Evolutionary conservation across 2,113 vertebrate species (phyloP).

Genomic region (Pantherophis guttatus): DNA sequence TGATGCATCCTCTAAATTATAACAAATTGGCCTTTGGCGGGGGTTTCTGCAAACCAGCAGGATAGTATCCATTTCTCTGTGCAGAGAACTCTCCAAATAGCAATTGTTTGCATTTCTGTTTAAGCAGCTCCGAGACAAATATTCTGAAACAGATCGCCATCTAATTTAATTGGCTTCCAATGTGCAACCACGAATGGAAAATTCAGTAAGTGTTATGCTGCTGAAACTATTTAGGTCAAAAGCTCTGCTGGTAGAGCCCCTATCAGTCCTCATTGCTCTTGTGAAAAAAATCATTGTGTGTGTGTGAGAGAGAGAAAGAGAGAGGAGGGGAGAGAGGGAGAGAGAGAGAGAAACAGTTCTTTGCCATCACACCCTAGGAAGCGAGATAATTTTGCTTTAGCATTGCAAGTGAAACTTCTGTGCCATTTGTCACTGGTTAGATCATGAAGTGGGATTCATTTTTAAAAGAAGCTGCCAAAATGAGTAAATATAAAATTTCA

Average conservation of each 20-base stretch:
- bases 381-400: conserved; percentile 37
- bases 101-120: conserved; percentile 66
- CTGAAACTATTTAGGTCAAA: conserved; percentile 62
- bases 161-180: conserved; percentile 75
- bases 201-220: conserved; percentile 55
- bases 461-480: conserved; percentile 41
- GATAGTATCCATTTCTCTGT: conserved; percentile 52
- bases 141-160: conserved; percentile 70
- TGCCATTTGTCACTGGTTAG: conserved; percentile 51
- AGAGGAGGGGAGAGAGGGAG: no score
- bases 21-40: conserved; percentile 39
- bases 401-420: conserved; percentile 46
- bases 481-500: conserved; percentile 39
- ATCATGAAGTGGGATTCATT: conserved; percentile 50
- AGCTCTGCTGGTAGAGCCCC: conserved; percentile 30
- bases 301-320: not conserved
- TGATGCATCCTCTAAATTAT: conserved; percentile 35
- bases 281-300: conserved; percentile 18
- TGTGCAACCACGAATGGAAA: conserved; percentile 61
- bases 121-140: conserved; percentile 64
- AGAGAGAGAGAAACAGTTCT: not conserved
- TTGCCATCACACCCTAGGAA: conserved; percentile 55
- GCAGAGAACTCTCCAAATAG: conserved; percentile 53
- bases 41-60: conserved; percentile 39
- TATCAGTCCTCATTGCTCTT: conserved; percentile 33